Evolutionary conservation across 1,140 invertebrate genomes (phyloP).

Genomic region (Lasioglossum baleicum): DNA sequence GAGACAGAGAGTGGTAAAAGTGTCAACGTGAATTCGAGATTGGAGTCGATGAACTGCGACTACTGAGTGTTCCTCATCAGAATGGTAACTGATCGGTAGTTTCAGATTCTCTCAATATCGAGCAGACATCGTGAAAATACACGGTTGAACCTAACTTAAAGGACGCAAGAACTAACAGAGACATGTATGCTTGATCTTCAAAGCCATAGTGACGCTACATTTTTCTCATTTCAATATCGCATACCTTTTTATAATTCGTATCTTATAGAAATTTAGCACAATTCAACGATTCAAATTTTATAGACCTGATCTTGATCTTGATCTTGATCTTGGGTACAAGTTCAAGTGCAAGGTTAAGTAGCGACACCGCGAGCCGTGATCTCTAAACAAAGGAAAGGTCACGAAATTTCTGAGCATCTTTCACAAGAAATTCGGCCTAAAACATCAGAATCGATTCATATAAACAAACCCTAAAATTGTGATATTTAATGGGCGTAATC

Average conservation of each 20-base stretch:
- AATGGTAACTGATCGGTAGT: conserved; percentile 6
- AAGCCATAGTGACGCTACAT: conserved; percentile 37
- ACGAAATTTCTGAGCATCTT: not conserved
- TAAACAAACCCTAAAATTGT: not conserved
- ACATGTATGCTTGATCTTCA: not conserved
- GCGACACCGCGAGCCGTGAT: conserved; percentile 34
- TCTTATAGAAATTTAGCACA: not conserved
- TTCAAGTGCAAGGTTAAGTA: conserved; percentile 21
- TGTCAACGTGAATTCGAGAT: conserved; percentile 8
- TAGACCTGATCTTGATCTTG: not conserved
- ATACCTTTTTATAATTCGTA: not conserved
- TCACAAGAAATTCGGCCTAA: not conserved
- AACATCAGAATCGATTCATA: not conserved
- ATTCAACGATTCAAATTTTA: not conserved
- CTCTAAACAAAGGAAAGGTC: not conserved
- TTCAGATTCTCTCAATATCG: conserved; percentile 14
- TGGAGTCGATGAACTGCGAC: conserved; percentile 45
- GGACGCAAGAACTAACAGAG: not conserved
- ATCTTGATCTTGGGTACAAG: not conserved
- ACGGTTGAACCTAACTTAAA: not conserved
- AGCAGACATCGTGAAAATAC: conserved; percentile 41
- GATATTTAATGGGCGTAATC: not conserved
- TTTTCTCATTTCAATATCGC: not conserved
- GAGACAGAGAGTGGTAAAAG: too few species aligned
- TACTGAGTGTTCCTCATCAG: conserved; percentile 37